These are phyloP conservation scores for Andrena camellia DNA, from an alignment of 2,888 invertebrate genomes.

Conservation along the genomic window DNA sequence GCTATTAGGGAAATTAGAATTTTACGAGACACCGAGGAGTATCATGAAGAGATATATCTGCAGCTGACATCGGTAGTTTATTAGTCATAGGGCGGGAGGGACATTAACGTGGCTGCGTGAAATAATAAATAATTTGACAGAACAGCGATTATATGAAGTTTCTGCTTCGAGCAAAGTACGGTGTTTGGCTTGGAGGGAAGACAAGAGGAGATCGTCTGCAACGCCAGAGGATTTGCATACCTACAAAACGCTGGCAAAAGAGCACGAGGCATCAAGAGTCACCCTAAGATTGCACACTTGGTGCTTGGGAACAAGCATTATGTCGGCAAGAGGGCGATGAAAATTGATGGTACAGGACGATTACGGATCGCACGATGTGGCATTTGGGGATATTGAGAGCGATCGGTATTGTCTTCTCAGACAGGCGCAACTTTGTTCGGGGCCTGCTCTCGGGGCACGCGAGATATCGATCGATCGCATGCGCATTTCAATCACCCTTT, in stretches of 20 bases:
- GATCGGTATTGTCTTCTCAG: background rate
- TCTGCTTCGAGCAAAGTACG: background rate
- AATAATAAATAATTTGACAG: background rate
- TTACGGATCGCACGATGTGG: conserved; percentile 5
- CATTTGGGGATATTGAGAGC: conserved; percentile 5
- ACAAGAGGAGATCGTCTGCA: background rate
- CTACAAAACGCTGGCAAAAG: background rate
- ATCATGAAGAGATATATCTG: no score
- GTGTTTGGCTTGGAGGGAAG: background rate
- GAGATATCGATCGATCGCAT: background rate
- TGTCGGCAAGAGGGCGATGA: background rate
- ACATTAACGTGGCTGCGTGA: background rate
- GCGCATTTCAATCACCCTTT: conserved; percentile 7
- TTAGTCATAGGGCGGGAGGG: no score
- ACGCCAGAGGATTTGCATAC: background rate
- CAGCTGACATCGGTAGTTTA: no score
- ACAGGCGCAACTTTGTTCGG: conserved; percentile 6
- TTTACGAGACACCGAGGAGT: no score
- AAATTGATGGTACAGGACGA: conserved; percentile 10
- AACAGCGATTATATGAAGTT: background rate
- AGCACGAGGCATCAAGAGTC: background rate
- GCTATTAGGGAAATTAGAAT: no score
- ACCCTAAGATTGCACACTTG: conserved; percentile 1
- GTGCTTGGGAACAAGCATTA: conserved; percentile 6
- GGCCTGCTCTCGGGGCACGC: background rate